These are phyloP conservation scores for Araneus ventricosus DNA, from an alignment of 1,140 invertebrate genomes.

Conservation along the genomic window DNA sequence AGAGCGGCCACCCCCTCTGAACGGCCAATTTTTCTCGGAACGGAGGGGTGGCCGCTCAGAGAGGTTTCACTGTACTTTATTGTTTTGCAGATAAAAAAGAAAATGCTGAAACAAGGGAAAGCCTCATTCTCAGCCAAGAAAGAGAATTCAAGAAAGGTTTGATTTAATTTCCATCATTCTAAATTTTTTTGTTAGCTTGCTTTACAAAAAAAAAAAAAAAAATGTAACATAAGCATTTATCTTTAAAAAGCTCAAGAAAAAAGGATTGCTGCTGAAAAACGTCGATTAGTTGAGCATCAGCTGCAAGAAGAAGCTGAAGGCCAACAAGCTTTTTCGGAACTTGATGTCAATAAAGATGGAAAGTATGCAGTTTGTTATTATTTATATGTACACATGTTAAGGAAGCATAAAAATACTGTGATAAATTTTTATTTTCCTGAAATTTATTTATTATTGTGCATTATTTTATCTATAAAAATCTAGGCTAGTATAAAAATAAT, in stretches of 20 bases:
- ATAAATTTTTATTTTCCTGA: too few relatives aligned
- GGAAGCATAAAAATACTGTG: too few relatives aligned
- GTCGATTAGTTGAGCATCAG: slow-evolving; percentile 48
- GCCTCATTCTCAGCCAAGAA: slow-evolving; percentile 55
- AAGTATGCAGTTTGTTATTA: slow-evolving; percentile 57
- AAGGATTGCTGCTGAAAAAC: slow-evolving; percentile 66
- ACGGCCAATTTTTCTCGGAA: too few relatives aligned
- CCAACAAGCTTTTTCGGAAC: slow-evolving; percentile 45
- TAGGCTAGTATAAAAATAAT: too few relatives aligned
- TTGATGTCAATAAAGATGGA: slow-evolving; percentile 69
- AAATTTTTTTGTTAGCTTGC: not conserved
- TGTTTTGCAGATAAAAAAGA: slow-evolving; percentile 66
- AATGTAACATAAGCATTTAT: not conserved
- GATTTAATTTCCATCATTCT: not conserved
- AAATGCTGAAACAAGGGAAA: slow-evolving; percentile 65
- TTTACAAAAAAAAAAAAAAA: not conserved
- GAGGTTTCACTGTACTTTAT: too few relatives aligned
- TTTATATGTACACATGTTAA: not conserved
- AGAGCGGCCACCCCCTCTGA: too few relatives aligned
- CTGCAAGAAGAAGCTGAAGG: slow-evolving; percentile 62
- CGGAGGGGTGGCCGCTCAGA: too few relatives aligned
- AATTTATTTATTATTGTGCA: too few relatives aligned
- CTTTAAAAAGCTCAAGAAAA: slow-evolving; percentile 54
- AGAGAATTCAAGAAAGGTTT: slow-evolving; percentile 67
- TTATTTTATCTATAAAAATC: too few relatives aligned